Percentiles rank a stretch among this genome's conserved stretches.
phyloP scores from a whole-genome alignment of 2,797 vertebrate genomes.

The Lithobates sylvaticus region DNA sequence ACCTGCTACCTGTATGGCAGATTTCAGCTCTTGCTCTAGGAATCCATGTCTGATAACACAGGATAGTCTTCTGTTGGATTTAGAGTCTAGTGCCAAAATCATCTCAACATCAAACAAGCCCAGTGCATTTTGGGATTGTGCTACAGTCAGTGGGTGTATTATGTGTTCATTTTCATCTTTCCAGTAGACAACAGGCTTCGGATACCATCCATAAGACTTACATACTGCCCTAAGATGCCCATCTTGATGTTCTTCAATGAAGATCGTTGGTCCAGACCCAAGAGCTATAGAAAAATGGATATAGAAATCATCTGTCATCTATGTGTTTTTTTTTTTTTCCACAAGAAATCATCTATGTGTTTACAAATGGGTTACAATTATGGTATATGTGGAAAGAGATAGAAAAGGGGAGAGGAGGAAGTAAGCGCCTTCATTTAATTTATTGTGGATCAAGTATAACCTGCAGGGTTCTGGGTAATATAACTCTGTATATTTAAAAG shows the following conservation, averaged over 20 bases:
- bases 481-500: too few species aligned
- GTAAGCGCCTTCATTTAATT: too few species aligned
- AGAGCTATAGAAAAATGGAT: background rate
- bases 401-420: too few species aligned
- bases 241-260: background rate
- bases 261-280: conserved; percentile 1
- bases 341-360: too few species aligned
- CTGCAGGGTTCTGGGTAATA: too few species aligned
- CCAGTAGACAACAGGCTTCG: background rate
- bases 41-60: background rate
- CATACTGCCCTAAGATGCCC: conserved; percentile 1
- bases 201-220: conserved; percentile 4
- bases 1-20: background rate
- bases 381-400: too few species aligned
- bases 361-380: too few species aligned
- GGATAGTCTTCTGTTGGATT: background rate
- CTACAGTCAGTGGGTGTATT: background rate
- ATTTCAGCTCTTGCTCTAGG: background rate
- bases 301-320: background rate
- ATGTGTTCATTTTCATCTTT: background rate
- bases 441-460: too few species aligned
- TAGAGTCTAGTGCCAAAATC: background rate
- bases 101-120: conserved; percentile 5
- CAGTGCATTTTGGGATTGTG: background rate
- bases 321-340: too few species aligned